Conservation (phyloP, 2,888 invertebrate genomes). For the Ectemnius lituratus region DNA sequence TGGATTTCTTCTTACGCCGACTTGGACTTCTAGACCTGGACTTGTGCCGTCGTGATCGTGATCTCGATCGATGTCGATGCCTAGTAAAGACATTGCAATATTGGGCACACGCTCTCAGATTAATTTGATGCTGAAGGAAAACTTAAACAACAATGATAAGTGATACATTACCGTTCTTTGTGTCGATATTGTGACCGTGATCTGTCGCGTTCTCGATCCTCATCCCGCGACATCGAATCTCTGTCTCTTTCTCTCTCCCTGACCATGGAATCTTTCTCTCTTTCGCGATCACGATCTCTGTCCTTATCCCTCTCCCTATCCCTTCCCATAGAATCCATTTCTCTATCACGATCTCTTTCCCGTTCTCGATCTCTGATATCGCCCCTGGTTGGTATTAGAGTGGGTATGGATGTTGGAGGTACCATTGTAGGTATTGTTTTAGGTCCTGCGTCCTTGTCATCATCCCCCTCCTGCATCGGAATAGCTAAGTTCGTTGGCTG, state of each 20-base stretch:
- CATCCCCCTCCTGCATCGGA: slow-evolving; percentile 73
- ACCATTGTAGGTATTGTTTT: slow-evolving; percentile 76
- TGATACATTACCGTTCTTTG: slow-evolving; percentile 80
- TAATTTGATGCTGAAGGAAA: slow-evolving; percentile 10
- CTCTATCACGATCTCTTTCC: slow-evolving; percentile 62
- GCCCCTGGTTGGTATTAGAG: slow-evolving; percentile 64
- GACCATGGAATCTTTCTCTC: slow-evolving; percentile 70
- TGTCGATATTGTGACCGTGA: slow-evolving; percentile 82
- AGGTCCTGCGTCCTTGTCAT: slow-evolving; percentile 70
- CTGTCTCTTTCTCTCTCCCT: slow-evolving; percentile 74
- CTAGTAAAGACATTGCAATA: slow-evolving; percentile 47
- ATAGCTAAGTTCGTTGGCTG: slow-evolving; percentile 74
- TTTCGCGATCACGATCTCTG: slow-evolving; percentile 66
- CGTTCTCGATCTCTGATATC: slow-evolving; percentile 65
- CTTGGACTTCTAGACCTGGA: slow-evolving; percentile 86
- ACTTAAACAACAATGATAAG: background rate
- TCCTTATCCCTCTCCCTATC: slow-evolving; percentile 66
- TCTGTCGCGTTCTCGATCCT: slow-evolving; percentile 78
- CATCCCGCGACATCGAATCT: slow-evolving; percentile 75
- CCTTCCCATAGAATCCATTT: slow-evolving; percentile 64
- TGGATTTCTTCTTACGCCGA: slow-evolving; percentile 84
- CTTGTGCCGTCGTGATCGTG: slow-evolving; percentile 83
- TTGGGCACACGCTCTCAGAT: slow-evolving; percentile 8
- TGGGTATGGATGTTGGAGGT: slow-evolving; percentile 74
- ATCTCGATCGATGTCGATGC: slow-evolving; percentile 78